Evolutionary conservation across 1,140 invertebrate genomes (phyloP).

Genomic region (Helicorthomorpha holstii): DNA sequence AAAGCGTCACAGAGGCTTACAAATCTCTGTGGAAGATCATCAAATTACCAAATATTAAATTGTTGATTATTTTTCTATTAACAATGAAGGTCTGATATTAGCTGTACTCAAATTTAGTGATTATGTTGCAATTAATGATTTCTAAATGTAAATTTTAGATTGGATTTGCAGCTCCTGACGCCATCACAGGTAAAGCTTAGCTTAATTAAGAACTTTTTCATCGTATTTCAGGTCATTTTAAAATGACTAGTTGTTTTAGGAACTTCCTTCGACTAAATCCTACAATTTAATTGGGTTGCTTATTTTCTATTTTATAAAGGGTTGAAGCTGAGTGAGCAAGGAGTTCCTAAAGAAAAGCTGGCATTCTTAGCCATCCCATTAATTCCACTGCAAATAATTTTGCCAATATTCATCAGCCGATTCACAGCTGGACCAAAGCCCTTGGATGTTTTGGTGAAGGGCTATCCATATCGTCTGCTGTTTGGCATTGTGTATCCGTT

Average conservation of each 20-base stretch:
- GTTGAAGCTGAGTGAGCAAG: conserved; percentile 85
- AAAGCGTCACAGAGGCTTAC: conserved; percentile 64
- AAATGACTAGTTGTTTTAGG: too few relatives aligned
- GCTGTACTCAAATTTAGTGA: not conserved
- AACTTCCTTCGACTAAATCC: too few relatives aligned
- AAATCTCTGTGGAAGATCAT: conserved; percentile 65
- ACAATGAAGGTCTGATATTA: conserved; percentile 60
- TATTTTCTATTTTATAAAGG: too few relatives aligned
- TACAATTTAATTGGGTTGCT: too few relatives aligned
- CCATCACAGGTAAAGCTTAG: too few relatives aligned
- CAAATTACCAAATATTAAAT: conserved; percentile 54
- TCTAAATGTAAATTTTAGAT: conserved; percentile 51
- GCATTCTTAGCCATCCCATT: conserved; percentile 80
- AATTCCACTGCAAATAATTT: conserved; percentile 82
- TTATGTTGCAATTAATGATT: not conserved
- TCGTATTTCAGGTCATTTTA: too few relatives aligned
- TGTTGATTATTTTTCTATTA: conserved; percentile 58
- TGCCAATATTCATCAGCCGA: conserved; percentile 73
- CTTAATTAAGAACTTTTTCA: too few relatives aligned
- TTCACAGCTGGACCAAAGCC: conserved; percentile 77
- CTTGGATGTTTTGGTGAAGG: conserved; percentile 71
- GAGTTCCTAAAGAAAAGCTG: conserved; percentile 87
- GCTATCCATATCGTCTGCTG: conserved; percentile 69
- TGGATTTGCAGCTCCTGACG: conserved; percentile 89
- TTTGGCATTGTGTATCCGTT: conserved; percentile 67